A percentile compares a stretch with the other conserved stretches of the same genome.
These are phyloP conservation scores for Peromyscus leucopus DNA, from an alignment of 2,113 vertebrate genomes.

Conservation along the genomic window DNA sequence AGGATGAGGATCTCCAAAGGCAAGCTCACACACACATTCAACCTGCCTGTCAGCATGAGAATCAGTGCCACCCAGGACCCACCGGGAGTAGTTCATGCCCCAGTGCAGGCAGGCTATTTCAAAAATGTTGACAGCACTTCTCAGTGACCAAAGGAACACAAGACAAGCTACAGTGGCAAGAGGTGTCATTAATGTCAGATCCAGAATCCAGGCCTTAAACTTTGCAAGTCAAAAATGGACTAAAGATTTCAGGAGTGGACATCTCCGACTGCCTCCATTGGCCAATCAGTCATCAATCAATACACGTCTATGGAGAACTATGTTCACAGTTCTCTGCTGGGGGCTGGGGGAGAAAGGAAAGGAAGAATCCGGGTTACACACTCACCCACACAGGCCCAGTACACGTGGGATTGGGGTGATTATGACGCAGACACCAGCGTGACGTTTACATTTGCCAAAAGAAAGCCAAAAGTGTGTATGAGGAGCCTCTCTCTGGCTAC, in stretches of 20 bases:
- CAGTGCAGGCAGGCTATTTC: neutral
- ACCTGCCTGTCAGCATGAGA: neutral
- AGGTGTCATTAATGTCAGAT: neutral
- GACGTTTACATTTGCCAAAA: neutral
- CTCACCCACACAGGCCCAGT: accelerated
- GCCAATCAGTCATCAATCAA: neutral
- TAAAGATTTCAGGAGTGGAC: neutral
- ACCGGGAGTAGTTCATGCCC: neutral
- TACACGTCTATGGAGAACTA: too few relatives aligned
- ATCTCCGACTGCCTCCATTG: neutral
- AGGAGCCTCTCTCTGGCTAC: neutral
- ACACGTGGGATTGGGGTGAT: neutral
- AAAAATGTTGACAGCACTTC: neutral
- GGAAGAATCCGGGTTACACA: neutral
- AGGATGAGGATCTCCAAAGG: neutral
- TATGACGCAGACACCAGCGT: neutral
- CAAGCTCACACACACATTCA: neutral
- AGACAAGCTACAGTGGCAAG: neutral
- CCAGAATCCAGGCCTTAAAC: neutral
- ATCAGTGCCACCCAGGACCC: neutral
- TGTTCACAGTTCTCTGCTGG: neutral
- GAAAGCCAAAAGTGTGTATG: neutral
- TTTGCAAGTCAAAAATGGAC: neutral
- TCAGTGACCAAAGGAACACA: neutral
- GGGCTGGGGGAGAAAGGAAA: neutral